Evolutionary conservation across 2,113 vertebrate genomes (phyloP), one percentile per base, ranked within the genome.

Genomic region (Macaca mulatta): DNA sequence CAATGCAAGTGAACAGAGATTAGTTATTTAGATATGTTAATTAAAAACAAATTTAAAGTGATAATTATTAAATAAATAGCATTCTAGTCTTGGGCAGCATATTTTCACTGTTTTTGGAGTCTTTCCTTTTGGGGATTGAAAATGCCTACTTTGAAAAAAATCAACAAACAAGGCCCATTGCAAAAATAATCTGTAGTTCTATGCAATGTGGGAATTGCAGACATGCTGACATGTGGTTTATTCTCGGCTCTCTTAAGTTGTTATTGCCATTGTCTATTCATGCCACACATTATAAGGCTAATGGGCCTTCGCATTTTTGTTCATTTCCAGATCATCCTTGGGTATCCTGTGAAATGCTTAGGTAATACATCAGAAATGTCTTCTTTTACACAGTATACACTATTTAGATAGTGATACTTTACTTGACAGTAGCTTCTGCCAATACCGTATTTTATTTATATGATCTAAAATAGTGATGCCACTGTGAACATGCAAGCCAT

Each of bases 31-130:
- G 38, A 84, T 93, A 88, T 78, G 79, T 64, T 97, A 92, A 94
- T 98, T 85, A 88, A 96, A 94, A 94, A 72, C 45, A 96, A 69
- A 81, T 97, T 97, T 45, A 90, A 96, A 89, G n/a, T 57, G 43
- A 75, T 93, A 32, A 40, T 90, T 97, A 93, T 95, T 97, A 95
- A 97, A 74, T 83, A 88, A 88, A 84, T 91, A 40, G 8, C 23
- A 40, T 92, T 85, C 14, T 57, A 89, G 20, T 57, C 22, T 82
- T 95, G 45, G 25, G 57, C 7, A 94, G 61, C 50, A 52, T 25
- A 94, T 38, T 94, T 95, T 64, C 22, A 45, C 10, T 72, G n/a
- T 79, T 93, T 94, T 90, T 80, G 8, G 11, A 92, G 85, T 52
- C 5, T 83, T 94, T 93, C 59, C 48, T 96, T 97, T 90, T 52